These are phyloP conservation scores for Eudorcas thomsonii DNA, from an alignment of 2,113 vertebrate genomes.

Conservation along the genomic window DNA sequence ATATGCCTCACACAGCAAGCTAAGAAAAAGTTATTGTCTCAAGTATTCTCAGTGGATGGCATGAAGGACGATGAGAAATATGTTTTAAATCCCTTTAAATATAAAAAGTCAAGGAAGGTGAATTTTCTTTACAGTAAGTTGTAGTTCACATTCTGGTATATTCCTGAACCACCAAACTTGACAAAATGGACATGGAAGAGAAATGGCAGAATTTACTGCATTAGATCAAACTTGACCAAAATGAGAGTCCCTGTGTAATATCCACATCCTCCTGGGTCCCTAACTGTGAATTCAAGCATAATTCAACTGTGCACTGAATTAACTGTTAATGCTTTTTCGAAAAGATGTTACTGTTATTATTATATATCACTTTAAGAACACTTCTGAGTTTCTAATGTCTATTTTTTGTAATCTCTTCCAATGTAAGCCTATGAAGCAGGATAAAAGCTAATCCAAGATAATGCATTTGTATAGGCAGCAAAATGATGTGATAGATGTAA, in stretches of 20 bases:
- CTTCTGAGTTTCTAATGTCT: not conserved
- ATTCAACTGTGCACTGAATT: not conserved
- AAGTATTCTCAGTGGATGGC: not conserved
- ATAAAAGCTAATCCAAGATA: not conserved
- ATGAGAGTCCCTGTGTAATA: not conserved
- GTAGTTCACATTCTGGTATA: not conserved
- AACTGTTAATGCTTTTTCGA: not conserved
- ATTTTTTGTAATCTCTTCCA: not conserved
- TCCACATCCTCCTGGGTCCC: accelerated
- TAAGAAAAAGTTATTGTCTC: not conserved
- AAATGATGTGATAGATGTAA: not conserved
- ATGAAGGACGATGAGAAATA: not conserved
- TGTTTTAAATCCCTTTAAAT: not conserved
- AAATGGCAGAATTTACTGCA: not conserved
- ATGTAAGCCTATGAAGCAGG: not conserved
- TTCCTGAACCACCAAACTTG: not conserved
- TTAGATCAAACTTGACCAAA: not conserved
- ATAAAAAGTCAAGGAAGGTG: not conserved
- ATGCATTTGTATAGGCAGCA: not conserved
- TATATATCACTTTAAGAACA: not conserved
- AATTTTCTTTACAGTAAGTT: not conserved
- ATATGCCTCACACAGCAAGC: not conserved
- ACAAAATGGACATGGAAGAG: not conserved
- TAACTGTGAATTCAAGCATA: not conserved
- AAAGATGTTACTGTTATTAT: not conserved